Base-by-base conservation (phyloP, 1,140 invertebrate species). In the Asobara japonica region DNA sequence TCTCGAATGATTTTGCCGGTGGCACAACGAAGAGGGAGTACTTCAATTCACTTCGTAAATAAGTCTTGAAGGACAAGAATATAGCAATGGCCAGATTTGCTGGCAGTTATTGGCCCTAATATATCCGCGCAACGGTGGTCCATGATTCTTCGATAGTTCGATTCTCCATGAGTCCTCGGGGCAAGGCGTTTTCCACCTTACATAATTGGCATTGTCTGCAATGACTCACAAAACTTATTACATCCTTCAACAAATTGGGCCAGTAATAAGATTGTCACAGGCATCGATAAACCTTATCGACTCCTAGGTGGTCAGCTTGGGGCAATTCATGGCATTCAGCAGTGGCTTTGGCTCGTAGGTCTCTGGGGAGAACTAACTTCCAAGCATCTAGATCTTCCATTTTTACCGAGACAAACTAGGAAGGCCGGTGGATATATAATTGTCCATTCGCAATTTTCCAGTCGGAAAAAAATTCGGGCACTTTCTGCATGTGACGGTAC, bases 51-150 rank as follows among this genome's bases (percentile, higher is more conserved):
- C n/a, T n/a, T n/a, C n/a, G n/a, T n/a, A n/a, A n/a, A n/a, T n/a
- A n/a, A n/a, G n/a, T n/a, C n/a, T n/a, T n/a, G n/a, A n/a, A n/a
- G n/a, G n/a, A n/a, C n/a, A n/a, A n/a, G n/a, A n/a, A n/a, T n/a
- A n/a, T n/a, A n/a, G n/a, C n/a, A n/a, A n/a, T n/a, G n/a, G n/a
- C n/a, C n/a, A n/a, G n/a, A n/a, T n/a, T n/a, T n/a, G n/a, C n/a
- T n/a, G n/a, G n/a, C n/a, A 65, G 83, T 4, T 64, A 41, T 65
- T 81, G 74, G 20, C 83, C 82, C n/a, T n/a, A n/a, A n/a, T n/a
- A 13, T 67, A 61, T 33, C 65, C 68, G 16, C 0, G 72, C 45
- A 6, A 83, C 80, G 20, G 78, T 74, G 8, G 82, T 78, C 22
- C 83, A 81, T 33, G 83, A 76, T n/a, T n/a, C n/a, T n/a, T n/a